Evolutionary conservation across 2,113 vertebrate species (phyloP), one percentile per base, ranked within the genome.

Genomic region (mouse (Mus musculus)): DNA sequence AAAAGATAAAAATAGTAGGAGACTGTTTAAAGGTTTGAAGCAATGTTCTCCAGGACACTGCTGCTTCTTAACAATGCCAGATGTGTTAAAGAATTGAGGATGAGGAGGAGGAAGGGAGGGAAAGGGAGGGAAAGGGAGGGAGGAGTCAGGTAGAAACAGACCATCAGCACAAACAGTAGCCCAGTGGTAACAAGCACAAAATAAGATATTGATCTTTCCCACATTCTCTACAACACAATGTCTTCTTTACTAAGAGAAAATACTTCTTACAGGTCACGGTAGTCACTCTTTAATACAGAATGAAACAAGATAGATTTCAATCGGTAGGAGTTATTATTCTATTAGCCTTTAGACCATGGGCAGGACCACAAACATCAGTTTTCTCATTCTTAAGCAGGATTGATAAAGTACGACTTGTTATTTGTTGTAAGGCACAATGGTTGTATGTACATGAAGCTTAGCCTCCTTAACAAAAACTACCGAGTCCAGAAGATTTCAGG

Each of bases 1-100:
- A 86, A 88, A 95, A 91, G 24, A 67, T 5, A 93, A 81, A 95
- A 91, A 89, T 96, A 85, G 20, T 33, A 86, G 52, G 81, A 8
- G 94, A 87, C 39, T 93, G n/a, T 85, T 95, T 49, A 78, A 86
- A 36, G 17, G 4, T 91, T 46, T 76, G 46, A 91, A 77, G 73
- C 10, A 73, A 89, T 54, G n/a, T 17, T 42, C 36, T 19, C n/a
- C 33, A 84, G 39, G 17, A 73, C 89, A 88, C 3, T 39, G 26
- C 30, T 76, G 19, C 59, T 71, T 42, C 14, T 85, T 84, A 92
- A 54, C 22, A 96, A 36, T 73, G 71, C 1, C 16, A 49, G 30
- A 88, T 5, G 3, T n/a, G 52, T 46, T 80, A 52, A 28, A 46
- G 36, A 42, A 80, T 36, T 52, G 1, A n/a, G 81, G 49, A 8